These are phyloP conservation scores for Heteromormyrus szaboi DNA, from an alignment of 2,797 vertebrate species.

Conservation along the genomic window DNA sequence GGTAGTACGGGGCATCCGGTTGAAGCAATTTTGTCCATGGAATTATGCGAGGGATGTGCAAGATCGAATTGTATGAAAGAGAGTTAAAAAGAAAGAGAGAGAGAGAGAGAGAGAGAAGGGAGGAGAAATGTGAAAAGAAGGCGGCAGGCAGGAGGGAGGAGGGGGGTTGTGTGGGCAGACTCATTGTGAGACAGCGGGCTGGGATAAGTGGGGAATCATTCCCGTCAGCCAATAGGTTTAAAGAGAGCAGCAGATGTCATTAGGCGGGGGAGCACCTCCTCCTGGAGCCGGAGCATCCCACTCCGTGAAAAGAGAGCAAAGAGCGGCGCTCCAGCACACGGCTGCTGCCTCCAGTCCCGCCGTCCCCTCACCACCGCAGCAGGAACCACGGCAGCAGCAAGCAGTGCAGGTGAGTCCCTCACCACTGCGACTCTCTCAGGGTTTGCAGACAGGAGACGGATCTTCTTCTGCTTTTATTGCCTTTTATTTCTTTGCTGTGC, in stretches of 20 bases:
- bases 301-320: conserved; percentile 54
- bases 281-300: conserved; percentile 51
- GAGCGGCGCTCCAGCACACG: conserved; percentile 48
- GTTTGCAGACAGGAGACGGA: neutral
- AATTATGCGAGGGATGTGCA: neutral
- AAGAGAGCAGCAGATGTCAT: conserved; percentile 67
- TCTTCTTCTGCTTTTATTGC: neutral
- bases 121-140: conserved; percentile 32
- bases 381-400: conserved; percentile 5
- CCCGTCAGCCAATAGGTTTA: conserved; percentile 69
- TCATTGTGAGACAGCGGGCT: conserved; percentile 57
- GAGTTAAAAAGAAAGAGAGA: conserved; percentile 13
- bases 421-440: conserved; percentile 32
- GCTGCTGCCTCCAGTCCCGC: neutral
- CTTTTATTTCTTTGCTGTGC: neutral
- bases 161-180: conserved; percentile 35
- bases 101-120: conserved; percentile 13
- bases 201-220: conserved; percentile 64
- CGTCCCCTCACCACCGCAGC: neutral
- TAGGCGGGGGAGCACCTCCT: conserved; percentile 66
- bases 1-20: neutral
- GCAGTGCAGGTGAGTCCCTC: conserved; percentile 54
- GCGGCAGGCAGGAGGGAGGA: conserved; percentile 15
- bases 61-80: conserved; percentile 27
- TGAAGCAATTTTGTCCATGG: neutral